phyloP scores from a whole-genome alignment of 2,113 vertebrate species.

The Tursiops truncatus region DNA sequence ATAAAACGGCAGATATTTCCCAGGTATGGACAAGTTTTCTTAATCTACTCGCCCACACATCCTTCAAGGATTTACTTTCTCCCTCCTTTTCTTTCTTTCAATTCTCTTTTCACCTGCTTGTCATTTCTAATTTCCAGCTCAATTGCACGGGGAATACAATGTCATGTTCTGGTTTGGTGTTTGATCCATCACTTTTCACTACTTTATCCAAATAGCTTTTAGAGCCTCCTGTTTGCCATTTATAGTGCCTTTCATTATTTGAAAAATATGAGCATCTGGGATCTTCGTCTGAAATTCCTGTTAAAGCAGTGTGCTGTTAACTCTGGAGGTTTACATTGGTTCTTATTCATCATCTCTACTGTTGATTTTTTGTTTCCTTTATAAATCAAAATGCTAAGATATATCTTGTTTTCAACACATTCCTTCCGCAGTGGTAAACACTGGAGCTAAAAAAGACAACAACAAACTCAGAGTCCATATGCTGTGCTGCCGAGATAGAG shows the following conservation, averaged over 20 bases:
- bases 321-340: not conserved
- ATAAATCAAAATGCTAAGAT: slow-evolving; percentile 57
- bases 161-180: not conserved
- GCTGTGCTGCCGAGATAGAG: not conserved
- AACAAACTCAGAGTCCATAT: not conserved
- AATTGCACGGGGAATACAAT: slow-evolving; percentile 35
- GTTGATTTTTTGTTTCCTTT: slow-evolving; percentile 57
- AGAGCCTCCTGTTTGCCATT: slow-evolving; percentile 32
- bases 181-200: slow-evolving; percentile 54
- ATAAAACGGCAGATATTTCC: slow-evolving; percentile 96
- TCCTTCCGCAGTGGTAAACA: slow-evolving; percentile 38
- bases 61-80: not conserved
- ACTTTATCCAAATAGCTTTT: slow-evolving; percentile 29
- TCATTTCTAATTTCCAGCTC: not conserved
- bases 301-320: slow-evolving; percentile 21
- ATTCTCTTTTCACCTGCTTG: not conserved
- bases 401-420: slow-evolving; percentile 33
- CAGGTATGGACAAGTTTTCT: slow-evolving; percentile 87
- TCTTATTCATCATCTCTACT: slow-evolving; percentile 52
- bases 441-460: not conserved
- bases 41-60: not conserved
- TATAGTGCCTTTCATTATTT: slow-evolving; percentile 43
- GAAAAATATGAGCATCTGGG: slow-evolving; percentile 27
- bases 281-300: slow-evolving; percentile 48
- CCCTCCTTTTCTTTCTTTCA: not conserved